Evolutionary conservation across 23 tunicate genomes (phyloP).

Genomic region (Botrylloides violaceus): DNA sequence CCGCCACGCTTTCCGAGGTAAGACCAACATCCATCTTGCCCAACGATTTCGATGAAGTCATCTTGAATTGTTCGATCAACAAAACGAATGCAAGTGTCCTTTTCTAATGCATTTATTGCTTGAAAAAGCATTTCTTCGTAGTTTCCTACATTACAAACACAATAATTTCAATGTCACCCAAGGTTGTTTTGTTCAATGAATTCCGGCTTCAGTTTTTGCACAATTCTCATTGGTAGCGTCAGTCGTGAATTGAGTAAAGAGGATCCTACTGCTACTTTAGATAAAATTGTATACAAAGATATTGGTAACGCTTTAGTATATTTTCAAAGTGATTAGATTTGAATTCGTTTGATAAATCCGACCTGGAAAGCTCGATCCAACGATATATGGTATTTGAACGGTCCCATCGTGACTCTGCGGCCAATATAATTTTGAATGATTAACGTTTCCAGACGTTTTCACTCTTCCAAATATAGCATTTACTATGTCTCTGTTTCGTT

Average conservation of each 20-base stretch:
- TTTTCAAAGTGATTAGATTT: no score
- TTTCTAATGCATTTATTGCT: conserved; percentile 9
- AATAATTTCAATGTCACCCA: no score
- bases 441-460: neutral
- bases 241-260: no score
- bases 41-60: neutral
- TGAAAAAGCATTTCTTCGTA: neutral
- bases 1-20: neutral
- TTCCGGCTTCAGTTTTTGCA: no score
- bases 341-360: no score
- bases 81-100: conserved; percentile 11
- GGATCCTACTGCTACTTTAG: no score
- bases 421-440: neutral
- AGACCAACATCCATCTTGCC: neutral
- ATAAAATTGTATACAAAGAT: no score
- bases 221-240: no score
- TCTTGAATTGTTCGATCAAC: conserved; percentile 8
- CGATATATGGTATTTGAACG: neutral
- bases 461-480: neutral
- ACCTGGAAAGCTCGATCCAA: neutral
- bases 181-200: no score
- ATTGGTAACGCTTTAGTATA: no score
- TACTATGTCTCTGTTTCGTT: neutral
- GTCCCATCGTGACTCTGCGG: neutral
- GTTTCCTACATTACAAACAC: neutral